These are phyloP conservation scores for Casuarius casuarius DNA, from an alignment of 2,113 vertebrate genomes.

Conservation along the genomic window DNA sequence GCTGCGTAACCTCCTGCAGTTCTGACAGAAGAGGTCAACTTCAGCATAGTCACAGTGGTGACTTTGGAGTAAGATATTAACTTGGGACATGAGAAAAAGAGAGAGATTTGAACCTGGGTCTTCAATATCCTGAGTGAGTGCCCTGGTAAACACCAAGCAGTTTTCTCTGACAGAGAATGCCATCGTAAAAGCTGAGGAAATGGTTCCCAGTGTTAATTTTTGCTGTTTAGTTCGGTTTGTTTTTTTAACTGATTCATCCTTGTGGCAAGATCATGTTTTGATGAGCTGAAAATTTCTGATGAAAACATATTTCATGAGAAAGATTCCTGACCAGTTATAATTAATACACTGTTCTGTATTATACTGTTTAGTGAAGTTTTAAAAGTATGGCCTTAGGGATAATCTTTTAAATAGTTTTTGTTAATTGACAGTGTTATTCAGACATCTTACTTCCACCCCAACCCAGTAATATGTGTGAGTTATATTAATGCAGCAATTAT, in stretches of 20 bases:
- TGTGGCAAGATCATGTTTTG: background rate
- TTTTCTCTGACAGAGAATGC: background rate
- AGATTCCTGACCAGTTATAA: constrained; percentile 6
- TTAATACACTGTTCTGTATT: constrained; percentile 50
- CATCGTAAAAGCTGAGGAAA: background rate
- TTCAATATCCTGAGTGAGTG: background rate
- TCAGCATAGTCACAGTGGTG: background rate
- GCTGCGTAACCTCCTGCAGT: background rate
- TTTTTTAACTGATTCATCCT: background rate
- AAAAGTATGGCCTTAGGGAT: constrained; percentile 20
- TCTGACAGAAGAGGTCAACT: background rate
- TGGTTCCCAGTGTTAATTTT: background rate
- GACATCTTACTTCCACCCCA: constrained; percentile 1
- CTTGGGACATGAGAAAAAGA: background rate
- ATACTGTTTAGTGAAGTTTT: constrained; percentile 39
- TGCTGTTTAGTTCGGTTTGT: background rate
- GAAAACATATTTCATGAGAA: background rate
- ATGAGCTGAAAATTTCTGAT: background rate
- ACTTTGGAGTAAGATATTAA: background rate
- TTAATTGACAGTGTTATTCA: constrained; percentile 61
- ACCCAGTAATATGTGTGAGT: background rate
- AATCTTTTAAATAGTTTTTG: constrained; percentile 45
- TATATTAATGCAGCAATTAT: constrained; percentile 59
- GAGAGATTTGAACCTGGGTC: background rate
- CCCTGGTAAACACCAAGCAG: rapidly evolving